Percentiles rank a stretch among this genome's conserved stretches.
These are phyloP conservation scores for Melitaea cinxia DNA, from an alignment of 1,140 invertebrate genomes.

Conservation along the genomic window DNA sequence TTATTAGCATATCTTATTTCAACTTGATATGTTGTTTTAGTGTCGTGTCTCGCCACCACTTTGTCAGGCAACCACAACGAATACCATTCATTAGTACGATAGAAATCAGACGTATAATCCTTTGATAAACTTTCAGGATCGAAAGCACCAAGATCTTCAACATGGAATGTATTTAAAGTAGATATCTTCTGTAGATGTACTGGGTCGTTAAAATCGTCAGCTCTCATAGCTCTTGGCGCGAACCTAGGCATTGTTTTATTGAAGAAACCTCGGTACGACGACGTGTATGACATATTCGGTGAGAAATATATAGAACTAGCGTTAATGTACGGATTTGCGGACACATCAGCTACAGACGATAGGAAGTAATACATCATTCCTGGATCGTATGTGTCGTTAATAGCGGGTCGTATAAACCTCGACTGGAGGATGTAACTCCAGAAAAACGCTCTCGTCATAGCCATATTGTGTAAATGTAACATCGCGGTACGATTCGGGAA, in stretches of 20 bases:
- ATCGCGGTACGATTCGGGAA: constrained; percentile 97
- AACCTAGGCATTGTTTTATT: constrained; percentile 98
- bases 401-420: constrained; percentile 92
- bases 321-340: constrained; percentile 95
- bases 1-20: constrained; percentile 97
- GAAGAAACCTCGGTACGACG: constrained; percentile 97
- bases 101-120: constrained; percentile 95
- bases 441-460: constrained; percentile 95
- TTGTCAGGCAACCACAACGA: constrained; percentile 93
- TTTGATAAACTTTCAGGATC: constrained; percentile 86
- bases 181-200: constrained; percentile 95
- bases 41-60: constrained; percentile 91
- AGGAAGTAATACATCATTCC: constrained; percentile 99
- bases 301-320: constrained; percentile 97
- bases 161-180: constrained; percentile 93
- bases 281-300: constrained; percentile 96
- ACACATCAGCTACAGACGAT: constrained; percentile 96
- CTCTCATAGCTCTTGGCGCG: constrained; percentile 94
- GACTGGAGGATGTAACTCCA: constrained; percentile 98
- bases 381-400: constrained; percentile 96
- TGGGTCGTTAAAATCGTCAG: constrained; percentile 97
- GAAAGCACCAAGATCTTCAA: constrained; percentile 92
- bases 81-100: constrained; percentile 97
- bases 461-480: constrained; percentile 97
- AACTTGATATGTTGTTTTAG: constrained; percentile 95